phyloP scores from a whole-genome alignment of 2,888 invertebrate genomes.

The Drosophila mercatorum region DNA sequence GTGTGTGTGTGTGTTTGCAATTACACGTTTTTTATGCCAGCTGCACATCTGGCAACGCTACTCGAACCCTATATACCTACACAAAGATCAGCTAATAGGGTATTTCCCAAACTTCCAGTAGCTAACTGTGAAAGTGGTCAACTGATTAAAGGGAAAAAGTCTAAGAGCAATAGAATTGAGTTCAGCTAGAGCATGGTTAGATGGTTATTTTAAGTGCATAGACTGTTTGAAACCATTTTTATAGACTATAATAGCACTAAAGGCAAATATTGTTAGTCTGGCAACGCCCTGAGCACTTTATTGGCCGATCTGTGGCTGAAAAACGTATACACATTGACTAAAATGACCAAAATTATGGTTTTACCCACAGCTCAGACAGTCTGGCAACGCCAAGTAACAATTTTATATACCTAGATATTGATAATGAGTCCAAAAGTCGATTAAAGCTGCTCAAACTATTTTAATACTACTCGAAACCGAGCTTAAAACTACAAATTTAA shows the following conservation, averaged over 20 bases:
- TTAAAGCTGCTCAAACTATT: background rate
- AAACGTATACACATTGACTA: background rate
- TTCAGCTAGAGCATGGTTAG: background rate
- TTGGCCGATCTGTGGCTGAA: background rate
- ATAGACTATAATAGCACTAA: no score
- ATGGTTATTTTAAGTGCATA: background rate
- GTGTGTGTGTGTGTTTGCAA: conserved; percentile 10
- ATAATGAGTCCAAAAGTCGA: background rate
- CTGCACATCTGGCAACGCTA: conserved; percentile 32
- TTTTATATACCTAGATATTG: background rate
- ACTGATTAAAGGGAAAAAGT: background rate
- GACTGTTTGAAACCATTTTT: background rate
- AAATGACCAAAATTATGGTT: background rate
- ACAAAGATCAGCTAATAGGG: conserved; percentile 1
- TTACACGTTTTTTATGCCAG: conserved; percentile 11
- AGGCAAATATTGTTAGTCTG: background rate
- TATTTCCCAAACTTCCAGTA: background rate
- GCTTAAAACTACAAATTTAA: background rate
- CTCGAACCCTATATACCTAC: background rate
- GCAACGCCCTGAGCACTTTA: background rate
- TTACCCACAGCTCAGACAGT: background rate
- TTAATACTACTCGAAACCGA: background rate
- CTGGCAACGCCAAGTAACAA: background rate
- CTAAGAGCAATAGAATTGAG: no score
- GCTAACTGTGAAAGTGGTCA: background rate